phyloP scores from a whole-genome alignment of 2,888 invertebrate species.

The Troglohyphantes excavatus region DNA sequence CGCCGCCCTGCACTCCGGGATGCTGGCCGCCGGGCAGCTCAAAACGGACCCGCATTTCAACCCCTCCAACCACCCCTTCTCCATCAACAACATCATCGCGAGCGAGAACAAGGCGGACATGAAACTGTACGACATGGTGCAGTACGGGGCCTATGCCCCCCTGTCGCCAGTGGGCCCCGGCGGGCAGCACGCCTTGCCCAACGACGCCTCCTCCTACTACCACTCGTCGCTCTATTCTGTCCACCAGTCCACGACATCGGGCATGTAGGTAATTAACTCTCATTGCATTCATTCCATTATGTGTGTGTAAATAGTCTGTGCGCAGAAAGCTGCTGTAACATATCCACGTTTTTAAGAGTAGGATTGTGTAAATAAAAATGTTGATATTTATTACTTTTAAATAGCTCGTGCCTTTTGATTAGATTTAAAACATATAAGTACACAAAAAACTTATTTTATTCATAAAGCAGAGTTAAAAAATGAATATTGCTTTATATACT shows the following conservation, averaged over 20 bases:
- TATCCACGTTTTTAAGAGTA: constrained; percentile 3
- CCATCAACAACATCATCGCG: constrained; percentile 92
- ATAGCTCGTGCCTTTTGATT: constrained; percentile 15
- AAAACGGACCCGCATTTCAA: constrained; percentile 82
- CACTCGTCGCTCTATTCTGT: constrained; percentile 78
- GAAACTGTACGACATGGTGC: constrained; percentile 80
- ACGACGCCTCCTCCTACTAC: constrained; percentile 78
- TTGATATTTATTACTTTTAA: constrained; percentile 15
- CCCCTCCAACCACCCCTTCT: constrained; percentile 91
- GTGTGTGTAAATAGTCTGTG: background rate
- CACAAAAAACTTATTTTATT: no score
- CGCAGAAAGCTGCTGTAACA: constrained; percentile 27
- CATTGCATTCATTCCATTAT: constrained; percentile 32
- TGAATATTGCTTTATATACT: no score
- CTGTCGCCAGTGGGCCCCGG: constrained; percentile 81
- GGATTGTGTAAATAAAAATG: constrained; percentile 43
- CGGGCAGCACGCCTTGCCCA: constrained; percentile 76
- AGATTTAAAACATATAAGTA: background rate
- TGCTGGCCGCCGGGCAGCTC: constrained; percentile 81
- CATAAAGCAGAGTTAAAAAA: no score
- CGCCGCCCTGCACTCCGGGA: constrained; percentile 86
- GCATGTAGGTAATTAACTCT: constrained; percentile 75
- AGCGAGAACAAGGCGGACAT: constrained; percentile 80
- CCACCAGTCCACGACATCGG: constrained; percentile 76
- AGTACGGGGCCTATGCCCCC: constrained; percentile 80